Evolutionary conservation across 2,888 invertebrate genomes (phyloP).

Genomic region (Catocala nupta): DNA sequence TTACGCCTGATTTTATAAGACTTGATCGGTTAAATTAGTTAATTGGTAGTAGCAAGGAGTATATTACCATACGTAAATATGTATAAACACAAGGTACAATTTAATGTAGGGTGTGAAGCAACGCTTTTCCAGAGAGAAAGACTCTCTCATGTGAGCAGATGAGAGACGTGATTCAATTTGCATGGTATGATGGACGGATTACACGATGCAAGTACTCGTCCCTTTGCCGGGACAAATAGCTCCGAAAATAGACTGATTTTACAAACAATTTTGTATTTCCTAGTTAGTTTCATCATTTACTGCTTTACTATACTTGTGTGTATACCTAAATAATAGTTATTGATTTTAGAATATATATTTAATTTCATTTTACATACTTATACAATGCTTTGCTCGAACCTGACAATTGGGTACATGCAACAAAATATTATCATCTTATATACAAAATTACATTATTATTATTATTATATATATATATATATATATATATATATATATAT

Average conservation of each 20-base stretch:
- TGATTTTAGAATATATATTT: no score
- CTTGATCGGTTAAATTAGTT: conserved; percentile 18
- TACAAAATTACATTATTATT: no score
- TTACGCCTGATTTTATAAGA: no score
- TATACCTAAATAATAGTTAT: no score
- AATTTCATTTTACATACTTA: no score
- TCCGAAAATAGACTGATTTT: conserved; percentile 52
- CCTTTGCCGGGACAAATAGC: conserved; percentile 59
- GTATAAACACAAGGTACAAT: conserved; percentile 28
- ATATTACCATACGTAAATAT: conserved; percentile 36
- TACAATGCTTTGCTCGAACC: no score
- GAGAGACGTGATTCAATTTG: conserved; percentile 85
- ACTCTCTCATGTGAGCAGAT: conserved; percentile 74
- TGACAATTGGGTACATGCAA: no score
- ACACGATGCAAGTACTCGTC: conserved; percentile 65
- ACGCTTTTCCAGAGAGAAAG: conserved; percentile 61
- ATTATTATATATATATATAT: no score
- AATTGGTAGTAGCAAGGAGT: conserved; percentile 34
- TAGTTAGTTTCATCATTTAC: conserved; percentile 22
- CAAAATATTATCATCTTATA: no score
- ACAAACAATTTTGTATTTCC: conserved; percentile 51
- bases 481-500: no score
- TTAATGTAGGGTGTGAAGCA: conserved; percentile 51
- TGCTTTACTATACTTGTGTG: no score
- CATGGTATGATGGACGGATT: conserved; percentile 82